Base-by-base conservation (phyloP, 1,140 invertebrate genomes). In the Euura lappo region DNA sequence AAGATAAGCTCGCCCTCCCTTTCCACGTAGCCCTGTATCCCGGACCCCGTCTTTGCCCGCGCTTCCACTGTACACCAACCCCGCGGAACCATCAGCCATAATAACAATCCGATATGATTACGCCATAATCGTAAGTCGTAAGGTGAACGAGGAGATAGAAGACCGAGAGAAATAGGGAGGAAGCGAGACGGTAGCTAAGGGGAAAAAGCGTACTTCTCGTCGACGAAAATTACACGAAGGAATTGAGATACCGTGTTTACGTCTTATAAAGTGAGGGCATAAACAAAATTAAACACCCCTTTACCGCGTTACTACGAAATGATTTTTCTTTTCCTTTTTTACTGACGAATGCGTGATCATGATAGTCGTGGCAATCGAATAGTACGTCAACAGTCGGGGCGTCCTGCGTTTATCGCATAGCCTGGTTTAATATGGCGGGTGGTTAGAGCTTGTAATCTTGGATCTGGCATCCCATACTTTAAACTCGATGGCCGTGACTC, bases 31-130 rank as follows among this genome's bases (percentile, higher is more conserved):
- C 51, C 8, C 77, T 71, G 75, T 72, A 78, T n/a, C 70, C 70
- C 70, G 44, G 28, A 28, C 28, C 60, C 46, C 60, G 46, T 60
- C 60, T 43, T 72, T 68, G 45, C 65, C 46, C 47, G 68, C 45
- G 28, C 1, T 28, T 1, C 28, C 28, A 28, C 51, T 60, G 51
- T 6, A 60, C 51, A 60, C 68, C 68, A 74, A 78, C 74, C 81
- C 77, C 78, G 82, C 81, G 79, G 80, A 79, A 83, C 84, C 82
- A 87, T 86, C 85, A 85, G 81, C 82, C 84, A 85, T 86, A 87
- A 87, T 87, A 87, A 87, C 86, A 87, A 87, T 87, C 85, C 86
- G 86, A 87, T 88, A 88, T 87, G 85, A 88, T 88, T 88, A 84
- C 84, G 79, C 85, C 81, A 87, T 87, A 87, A 88, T 87, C 86